These are phyloP conservation scores for Fragum whitleyi DNA, from an alignment of 2,888 invertebrate species.

Conservation along the genomic window DNA sequence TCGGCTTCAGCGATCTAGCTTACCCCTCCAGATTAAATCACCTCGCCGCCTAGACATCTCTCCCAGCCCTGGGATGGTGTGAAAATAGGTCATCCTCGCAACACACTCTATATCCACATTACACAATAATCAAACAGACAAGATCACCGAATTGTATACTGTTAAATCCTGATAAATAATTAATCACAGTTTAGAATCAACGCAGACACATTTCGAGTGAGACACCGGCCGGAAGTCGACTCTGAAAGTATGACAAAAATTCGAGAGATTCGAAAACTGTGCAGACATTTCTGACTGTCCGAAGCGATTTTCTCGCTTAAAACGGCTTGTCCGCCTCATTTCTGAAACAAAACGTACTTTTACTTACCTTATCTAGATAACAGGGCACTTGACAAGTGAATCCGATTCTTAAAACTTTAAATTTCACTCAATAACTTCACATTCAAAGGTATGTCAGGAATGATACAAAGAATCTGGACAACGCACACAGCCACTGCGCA, in stretches of 20 bases:
- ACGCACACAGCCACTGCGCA: slow-evolving; percentile 88
- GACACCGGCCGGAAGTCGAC: slow-evolving; percentile 82
- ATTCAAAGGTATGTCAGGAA: slow-evolving; percentile 96
- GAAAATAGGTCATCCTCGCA: slow-evolving; percentile 15
- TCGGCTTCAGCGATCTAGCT: not conserved
- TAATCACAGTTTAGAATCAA: slow-evolving; percentile 6
- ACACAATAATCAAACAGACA: slow-evolving; percentile 7
- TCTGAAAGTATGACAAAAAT: slow-evolving; percentile 84
- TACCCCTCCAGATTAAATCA: slow-evolving; percentile 17
- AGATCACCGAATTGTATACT: not conserved
- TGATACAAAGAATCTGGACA: slow-evolving; percentile 99
- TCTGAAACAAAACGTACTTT: slow-evolving; percentile 52
- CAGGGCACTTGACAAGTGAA: slow-evolving; percentile 86
- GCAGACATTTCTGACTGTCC: slow-evolving; percentile 80
- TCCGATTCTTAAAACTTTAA: slow-evolving; percentile 66
- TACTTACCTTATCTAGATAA: slow-evolving; percentile 89
- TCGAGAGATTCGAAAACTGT: slow-evolving; percentile 84
- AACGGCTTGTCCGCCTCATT: slow-evolving; percentile 58
- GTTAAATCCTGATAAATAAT: slow-evolving; percentile 25
- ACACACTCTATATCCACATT: slow-evolving; percentile 14
- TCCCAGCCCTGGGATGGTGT: not conserved
- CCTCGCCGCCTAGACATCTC: slow-evolving; percentile 9
- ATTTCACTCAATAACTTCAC: slow-evolving; percentile 80
- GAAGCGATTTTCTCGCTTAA: slow-evolving; percentile 57
- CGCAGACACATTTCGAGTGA: slow-evolving; percentile 44